Conservation (phyloP, 2,113 vertebrate genomes). For the Percina caprodes region DNA sequence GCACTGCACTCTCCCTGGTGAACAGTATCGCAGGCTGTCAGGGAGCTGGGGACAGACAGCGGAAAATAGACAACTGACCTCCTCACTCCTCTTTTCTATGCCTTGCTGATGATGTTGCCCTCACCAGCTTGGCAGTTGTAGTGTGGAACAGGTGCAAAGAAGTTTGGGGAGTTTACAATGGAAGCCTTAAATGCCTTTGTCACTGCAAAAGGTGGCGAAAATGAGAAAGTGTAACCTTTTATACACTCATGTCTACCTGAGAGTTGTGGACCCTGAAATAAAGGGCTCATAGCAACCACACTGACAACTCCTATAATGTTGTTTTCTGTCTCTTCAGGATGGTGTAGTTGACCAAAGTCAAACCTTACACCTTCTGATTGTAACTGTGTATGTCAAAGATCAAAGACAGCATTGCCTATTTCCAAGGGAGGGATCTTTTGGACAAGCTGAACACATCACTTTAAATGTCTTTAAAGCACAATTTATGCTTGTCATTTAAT, state of each 20-base stretch:
- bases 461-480: not conserved
- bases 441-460: not conserved
- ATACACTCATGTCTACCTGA: not conserved
- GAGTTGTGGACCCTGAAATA: not conserved
- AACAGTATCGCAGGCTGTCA: constrained; percentile 41
- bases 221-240: constrained; percentile 5
- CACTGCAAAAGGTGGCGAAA: constrained; percentile 1
- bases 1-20: constrained; percentile 25
- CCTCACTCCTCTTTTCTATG: constrained; percentile 25
- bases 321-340: not conserved
- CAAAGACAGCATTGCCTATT: too few relatives aligned
- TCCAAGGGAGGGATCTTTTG: not conserved
- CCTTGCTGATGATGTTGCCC: constrained; percentile 24
- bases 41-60: constrained; percentile 14
- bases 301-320: not conserved
- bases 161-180: constrained; percentile 9
- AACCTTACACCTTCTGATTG: too few relatives aligned
- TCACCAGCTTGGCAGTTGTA: constrained; percentile 19
- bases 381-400: not conserved
- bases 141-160: constrained; percentile 23
- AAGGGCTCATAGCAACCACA: not conserved
- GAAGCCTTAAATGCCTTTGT: constrained; percentile 15
- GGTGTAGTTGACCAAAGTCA: not conserved
- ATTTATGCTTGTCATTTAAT: not conserved
- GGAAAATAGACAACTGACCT: constrained; percentile 30